These are phyloP conservation scores for Amphiprion ocellaris DNA, from an alignment of 2,113 vertebrate species.

Conservation along the genomic window DNA sequence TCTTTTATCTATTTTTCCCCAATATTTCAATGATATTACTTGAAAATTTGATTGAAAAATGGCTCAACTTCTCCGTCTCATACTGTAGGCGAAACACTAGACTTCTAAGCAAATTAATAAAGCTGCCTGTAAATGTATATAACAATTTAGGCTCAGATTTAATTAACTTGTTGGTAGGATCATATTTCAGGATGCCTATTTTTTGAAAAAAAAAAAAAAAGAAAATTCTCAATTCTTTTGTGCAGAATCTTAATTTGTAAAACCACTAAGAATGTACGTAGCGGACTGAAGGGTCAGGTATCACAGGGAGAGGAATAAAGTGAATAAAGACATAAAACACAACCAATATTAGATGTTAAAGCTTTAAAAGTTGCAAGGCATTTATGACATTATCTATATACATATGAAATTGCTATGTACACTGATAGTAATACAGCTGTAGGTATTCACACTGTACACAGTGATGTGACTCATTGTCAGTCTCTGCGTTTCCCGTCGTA, in stretches of 20 bases:
- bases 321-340: neutral
- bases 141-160: neutral
- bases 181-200: neutral
- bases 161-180: neutral
- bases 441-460: slow-evolving; percentile 62
- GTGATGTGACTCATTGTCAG: slow-evolving; percentile 33
- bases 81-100: no score
- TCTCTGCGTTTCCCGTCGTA: neutral
- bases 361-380: slow-evolving; percentile 53
- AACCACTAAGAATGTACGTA: neutral
- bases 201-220: neutral
- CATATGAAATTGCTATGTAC: slow-evolving; percentile 56
- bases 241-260: neutral
- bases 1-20: no score
- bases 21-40: no score
- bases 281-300: neutral
- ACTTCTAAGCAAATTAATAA: no score
- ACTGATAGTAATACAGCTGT: slow-evolving; percentile 42
- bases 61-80: no score
- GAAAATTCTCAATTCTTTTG: neutral
- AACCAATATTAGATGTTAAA: slow-evolving; percentile 51
- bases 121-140: no score
- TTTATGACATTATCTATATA: slow-evolving; percentile 47
- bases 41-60: no score
- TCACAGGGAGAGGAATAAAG: neutral